These are phyloP conservation scores for Mantis religiosa DNA, from an alignment of 2,888 invertebrate genomes.

Conservation along the genomic window DNA sequence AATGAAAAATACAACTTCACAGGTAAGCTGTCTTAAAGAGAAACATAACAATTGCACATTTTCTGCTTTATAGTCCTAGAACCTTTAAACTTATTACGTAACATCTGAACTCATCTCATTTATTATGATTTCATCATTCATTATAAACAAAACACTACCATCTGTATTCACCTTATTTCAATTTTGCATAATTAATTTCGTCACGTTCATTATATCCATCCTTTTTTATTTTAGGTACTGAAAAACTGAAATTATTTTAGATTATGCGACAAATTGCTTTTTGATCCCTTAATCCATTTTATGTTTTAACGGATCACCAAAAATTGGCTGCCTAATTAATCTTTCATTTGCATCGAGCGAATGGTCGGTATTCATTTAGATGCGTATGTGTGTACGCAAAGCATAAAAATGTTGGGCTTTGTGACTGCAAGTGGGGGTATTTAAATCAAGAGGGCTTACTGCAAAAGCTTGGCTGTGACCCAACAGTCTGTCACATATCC, in stretches of 20 bases:
- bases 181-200: no score
- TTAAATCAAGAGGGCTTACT: neutral
- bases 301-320: neutral
- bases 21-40: no score
- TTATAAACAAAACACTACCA: neutral
- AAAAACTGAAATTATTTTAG: neutral
- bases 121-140: neutral
- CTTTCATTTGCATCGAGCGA: neutral
- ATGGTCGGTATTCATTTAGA: neutral
- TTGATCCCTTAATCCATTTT: neutral
- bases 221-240: neutral
- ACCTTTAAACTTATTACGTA: no score
- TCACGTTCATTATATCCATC: neutral
- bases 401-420: neutral
- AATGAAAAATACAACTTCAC: no score
- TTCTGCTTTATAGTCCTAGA: no score
- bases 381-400: neutral
- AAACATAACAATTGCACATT: no score
- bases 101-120: neutral
- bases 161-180: neutral
- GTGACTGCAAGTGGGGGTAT: neutral
- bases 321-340: neutral
- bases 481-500: neutral
- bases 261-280: neutral
- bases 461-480: neutral